Base-by-base conservation (phyloP, 1,140 invertebrate genomes). In the Bombus fervidus region DNA sequence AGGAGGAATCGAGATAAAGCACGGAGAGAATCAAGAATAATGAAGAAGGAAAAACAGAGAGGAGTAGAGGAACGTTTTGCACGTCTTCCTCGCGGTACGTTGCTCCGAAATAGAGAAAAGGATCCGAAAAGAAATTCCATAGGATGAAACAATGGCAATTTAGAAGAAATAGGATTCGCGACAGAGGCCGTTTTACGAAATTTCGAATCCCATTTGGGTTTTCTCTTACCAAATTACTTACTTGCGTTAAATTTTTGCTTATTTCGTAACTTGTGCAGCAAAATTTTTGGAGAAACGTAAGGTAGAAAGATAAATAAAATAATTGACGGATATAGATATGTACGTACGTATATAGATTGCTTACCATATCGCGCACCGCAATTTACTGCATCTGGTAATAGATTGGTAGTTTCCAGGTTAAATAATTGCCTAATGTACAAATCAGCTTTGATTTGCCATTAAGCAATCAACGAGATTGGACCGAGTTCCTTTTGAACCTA, bases 351-450 rank as follows among this genome's bases (percentile, higher is more conserved):
- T 41, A 39, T 39, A 77, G 15, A 34, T 79, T 15, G 66, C 22
- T 83, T 34, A 75, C n/a, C 78, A 64, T 74, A 64, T n/a, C 37
- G 69, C 66, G 64, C 59, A 72, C 81, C 78, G 72, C 76, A 81
- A 80, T 90, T 71, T 73, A 69, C 39, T 75, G 78, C 76, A 83
- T 53, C 80, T 66, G 62, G 66, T 80, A 80, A 89, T 83, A 84
- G 87, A 37, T 53, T 53, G 47, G 5, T 34, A 34, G 71, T 68
- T 79, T 68, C 43, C 78, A 64, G 68, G n/a, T 79, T 43, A 86
- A 89, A 86, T 89, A 86, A 89, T 89, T 85, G 83, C 72, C 59
- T 78, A 83, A 89, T 86, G 66, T 85, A 85, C 71, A 81, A 81
- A 86, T 75, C 79, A 86, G 59, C 71, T 73, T 74, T 86, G 77